Evolutionary conservation across 1,140 invertebrate genomes (phyloP), one percentile per base, ranked within the genome.

Genomic region (Drosophila azteca): DNA sequence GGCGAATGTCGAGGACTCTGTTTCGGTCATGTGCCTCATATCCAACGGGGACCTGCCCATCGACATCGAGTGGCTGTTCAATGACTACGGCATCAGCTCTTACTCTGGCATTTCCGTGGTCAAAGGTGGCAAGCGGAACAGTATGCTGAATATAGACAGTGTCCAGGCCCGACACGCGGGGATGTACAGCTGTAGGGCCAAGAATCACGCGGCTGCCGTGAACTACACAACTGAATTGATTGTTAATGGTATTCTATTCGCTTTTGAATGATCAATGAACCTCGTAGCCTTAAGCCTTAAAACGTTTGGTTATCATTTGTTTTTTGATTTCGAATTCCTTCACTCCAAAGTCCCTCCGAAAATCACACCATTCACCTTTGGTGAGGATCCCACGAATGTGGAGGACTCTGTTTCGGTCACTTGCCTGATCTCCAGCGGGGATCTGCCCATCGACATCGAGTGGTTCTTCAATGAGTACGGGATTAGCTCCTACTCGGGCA

Each of bases 391-490:
- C 51, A 94, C 96, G n/a, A 96, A 96, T 92, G 95, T 95, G 87
- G 96, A 96, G 72, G 95, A 96, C 89, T 94, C 95, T 48, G 95
- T 95, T 52, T 95, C 96, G 44, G 93, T 96, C 31, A 94, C 94
- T 72, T 97, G 96, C 92, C 93, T 95, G 11, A 95, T 97, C 46
- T 94, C 95, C 53, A 95, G 95, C 84, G 96, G 96, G 35, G 96
- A 96, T 91, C 92, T 94, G 72, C 96, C 96, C 5, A 93, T 96
- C 52, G 93, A 94, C 67, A 95, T 97, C 67, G 93, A 94, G 63
- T 97, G 96, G 96, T 93, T 94, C 69, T 96, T 96, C 85, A 95
- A 97, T 91, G 95, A 94, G 53, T 93, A 94, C 72, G 92, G 93
- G 57, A 93, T 94, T 77, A 93, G 93, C 72, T 92, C 94, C 46